Conservation (phyloP, 1,140 invertebrate species). For the Drosophila elegans region DNA sequence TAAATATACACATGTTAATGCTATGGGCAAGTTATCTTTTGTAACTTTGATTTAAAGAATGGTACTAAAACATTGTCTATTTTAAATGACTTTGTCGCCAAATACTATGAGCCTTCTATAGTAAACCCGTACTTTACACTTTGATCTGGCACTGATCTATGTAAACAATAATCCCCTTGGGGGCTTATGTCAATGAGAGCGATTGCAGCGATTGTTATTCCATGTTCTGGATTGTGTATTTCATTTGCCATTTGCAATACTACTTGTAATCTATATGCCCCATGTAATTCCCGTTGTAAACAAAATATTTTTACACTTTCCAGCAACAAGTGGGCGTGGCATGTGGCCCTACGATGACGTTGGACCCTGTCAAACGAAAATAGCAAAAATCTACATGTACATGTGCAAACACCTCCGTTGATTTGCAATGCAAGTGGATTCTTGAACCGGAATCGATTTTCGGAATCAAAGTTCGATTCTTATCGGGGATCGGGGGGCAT, state of each 20-base stretch:
- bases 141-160: constrained; percentile 1
- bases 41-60: too few relatives aligned
- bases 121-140: constrained; percentile 1
- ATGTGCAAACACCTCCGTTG: not conserved
- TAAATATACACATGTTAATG: too few relatives aligned
- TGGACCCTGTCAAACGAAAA: constrained; percentile 8
- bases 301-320: constrained; percentile 1
- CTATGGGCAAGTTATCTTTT: too few relatives aligned
- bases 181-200: constrained; percentile 1
- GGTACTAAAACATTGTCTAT: too few relatives aligned
- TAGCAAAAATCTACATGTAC: not conserved
- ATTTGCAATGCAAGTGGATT: constrained; percentile 35
- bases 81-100: not conserved
- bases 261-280: not conserved
- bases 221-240: constrained; percentile 7
- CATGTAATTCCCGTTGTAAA: constrained; percentile 7
- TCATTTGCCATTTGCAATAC: not conserved
- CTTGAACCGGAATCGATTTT: constrained; percentile 52
- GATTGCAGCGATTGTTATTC: constrained; percentile 18
- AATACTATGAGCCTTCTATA: not conserved
- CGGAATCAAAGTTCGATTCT: constrained; percentile 49
- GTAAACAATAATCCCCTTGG: constrained; percentile 21
- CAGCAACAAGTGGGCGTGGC: constrained; percentile 1
- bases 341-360: not conserved
- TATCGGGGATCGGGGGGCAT: constrained; percentile 16